Base-by-base conservation (phyloP, 2,888 invertebrate genomes). In the Tetragnatha montana region DNA sequence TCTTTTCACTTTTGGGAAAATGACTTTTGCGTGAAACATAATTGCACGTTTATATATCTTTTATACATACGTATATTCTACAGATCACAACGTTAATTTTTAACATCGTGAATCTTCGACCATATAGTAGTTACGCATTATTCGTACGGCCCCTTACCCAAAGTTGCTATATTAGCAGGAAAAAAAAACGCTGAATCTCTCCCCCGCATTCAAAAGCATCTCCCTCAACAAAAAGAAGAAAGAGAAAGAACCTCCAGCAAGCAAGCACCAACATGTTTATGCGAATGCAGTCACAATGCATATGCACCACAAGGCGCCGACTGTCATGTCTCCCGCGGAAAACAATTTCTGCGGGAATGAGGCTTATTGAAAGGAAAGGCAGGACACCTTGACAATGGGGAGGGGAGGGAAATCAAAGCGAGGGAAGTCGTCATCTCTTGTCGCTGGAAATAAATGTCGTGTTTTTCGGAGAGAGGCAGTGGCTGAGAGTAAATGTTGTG, bases 261-360 rank as follows among this genome's bases (percentile, higher is more conserved):
- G 60, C 14, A 35, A 17, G 60, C 12, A 60, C 14, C 60, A 10
- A 60, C 60, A 3, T 60, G 60, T 60, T 60, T 60, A 60, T 60
- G 60, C 17, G 60, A 35, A 35, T 60, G 60, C 17, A 35, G 35
- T 35, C 35, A 35, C 35, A 35, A 60, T 60, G 60, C 17, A 60
- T 60, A 60, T 60, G 12, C 60, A 60, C 17, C 7, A 4, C 60
- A 10, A 7, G 17, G 60, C 60, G 14, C 60, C 10, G 81, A 12
- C 81, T 81, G 69, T 81, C 81, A 70, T 79, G 81, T 10, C 60
- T 14, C 8, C 47, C 12, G 68, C 69, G 68, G 68, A 81, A 81
- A 81, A 81, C 81, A 81, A 81, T 81, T 81, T 81, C 70, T 35
- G 81, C 19, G 19, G 49, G 81, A 71, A 81, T 81, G 81, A 81